phyloP scores from a whole-genome alignment of 2,888 invertebrate species.

The Sphaerophoria taeniata region DNA sequence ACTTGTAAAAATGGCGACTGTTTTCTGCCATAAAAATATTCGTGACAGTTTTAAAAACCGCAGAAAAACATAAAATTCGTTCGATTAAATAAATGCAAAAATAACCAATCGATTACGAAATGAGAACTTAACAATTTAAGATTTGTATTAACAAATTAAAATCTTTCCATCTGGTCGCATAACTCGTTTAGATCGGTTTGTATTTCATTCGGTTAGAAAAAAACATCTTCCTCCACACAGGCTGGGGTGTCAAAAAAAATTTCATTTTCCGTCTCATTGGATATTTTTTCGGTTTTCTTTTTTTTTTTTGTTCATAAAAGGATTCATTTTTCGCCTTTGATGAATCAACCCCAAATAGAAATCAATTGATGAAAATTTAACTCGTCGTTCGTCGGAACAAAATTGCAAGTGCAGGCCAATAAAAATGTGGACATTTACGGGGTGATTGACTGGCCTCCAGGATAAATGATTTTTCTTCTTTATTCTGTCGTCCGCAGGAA shows the following conservation, averaged over 20 bases:
- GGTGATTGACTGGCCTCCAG: slow-evolving; percentile 46
- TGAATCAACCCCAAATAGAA: slow-evolving; percentile 32
- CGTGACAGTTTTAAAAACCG: slow-evolving; percentile 73
- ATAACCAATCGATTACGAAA: slow-evolving; percentile 39
- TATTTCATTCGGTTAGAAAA: slow-evolving; percentile 34
- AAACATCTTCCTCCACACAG: slow-evolving; percentile 27
- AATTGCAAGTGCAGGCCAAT: slow-evolving; percentile 34
- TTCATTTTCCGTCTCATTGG: slow-evolving; percentile 57
- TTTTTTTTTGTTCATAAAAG: slow-evolving; percentile 68
- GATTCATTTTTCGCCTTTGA: slow-evolving; percentile 51
- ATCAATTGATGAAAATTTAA: slow-evolving; percentile 29
- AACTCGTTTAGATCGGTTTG: slow-evolving; percentile 9
- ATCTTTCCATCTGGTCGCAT: slow-evolving; percentile 2
- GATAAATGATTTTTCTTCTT: slow-evolving; percentile 49
- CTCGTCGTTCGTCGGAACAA: slow-evolving; percentile 23
- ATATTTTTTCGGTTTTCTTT: slow-evolving; percentile 42
- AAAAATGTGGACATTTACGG: slow-evolving; percentile 34
- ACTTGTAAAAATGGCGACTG: slow-evolving; percentile 71
- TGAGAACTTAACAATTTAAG: slow-evolving; percentile 14
- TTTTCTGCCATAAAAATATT: slow-evolving; percentile 74
- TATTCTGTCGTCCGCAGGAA: slow-evolving; percentile 61
- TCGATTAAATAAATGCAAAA: slow-evolving; percentile 64
- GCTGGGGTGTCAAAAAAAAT: slow-evolving; percentile 69
- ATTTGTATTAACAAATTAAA: slow-evolving; percentile 28
- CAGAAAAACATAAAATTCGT: slow-evolving; percentile 65